Evolutionary conservation across 1,140 invertebrate genomes (phyloP), one percentile per base, ranked within the genome.

Genomic region (Bursaphelenchus mucronatus): DNA sequence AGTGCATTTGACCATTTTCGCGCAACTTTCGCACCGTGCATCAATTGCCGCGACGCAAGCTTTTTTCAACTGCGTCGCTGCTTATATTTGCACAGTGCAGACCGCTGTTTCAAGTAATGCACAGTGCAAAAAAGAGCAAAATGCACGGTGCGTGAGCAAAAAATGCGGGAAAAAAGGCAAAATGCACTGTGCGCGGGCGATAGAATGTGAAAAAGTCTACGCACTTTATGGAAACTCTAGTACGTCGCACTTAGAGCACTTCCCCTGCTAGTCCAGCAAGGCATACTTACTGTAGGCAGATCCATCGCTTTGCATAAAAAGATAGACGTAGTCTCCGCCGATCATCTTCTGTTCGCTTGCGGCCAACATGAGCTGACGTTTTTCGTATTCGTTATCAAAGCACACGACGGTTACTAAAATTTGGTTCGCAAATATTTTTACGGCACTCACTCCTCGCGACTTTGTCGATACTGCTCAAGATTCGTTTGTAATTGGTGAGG

Each of bases 371-470:
- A 76, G 71, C 4, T 54, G 15, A 11, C 73, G 58, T 43, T 64
- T 61, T n/a, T 58, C 61, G 8, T 13, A 30, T 21, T 15, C 45
- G 8, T 8, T 49, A 7, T 61, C 57, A n/a, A 72, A 55, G 51
- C 70, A 72, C n/a, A 57, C 61, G 17, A 76, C 47, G 44, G 76
- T 61, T 15, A 72, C 70, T 71, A 49, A 74, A 76, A 62, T 75
- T 21, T 9, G 15, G 1, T 69, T 71, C n/a, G 30, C 11, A 40
- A 15, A 4, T 19, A 19, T 74, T 47, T 52, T 19, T 1, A 49
- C 30, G 11, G 2, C n/a, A 39, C 52, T 39, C 13, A 76, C 69
- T 76, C 67, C 70, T 73, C n/a, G 73, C 67, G 13, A 45, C 39
- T 8, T 13, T 43, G 45, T 76, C 71, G 17, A 71, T 40, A 13